Evolutionary conservation across 2,888 invertebrate species (phyloP).

Genomic region (Eudasyphora cyanicolor): DNA sequence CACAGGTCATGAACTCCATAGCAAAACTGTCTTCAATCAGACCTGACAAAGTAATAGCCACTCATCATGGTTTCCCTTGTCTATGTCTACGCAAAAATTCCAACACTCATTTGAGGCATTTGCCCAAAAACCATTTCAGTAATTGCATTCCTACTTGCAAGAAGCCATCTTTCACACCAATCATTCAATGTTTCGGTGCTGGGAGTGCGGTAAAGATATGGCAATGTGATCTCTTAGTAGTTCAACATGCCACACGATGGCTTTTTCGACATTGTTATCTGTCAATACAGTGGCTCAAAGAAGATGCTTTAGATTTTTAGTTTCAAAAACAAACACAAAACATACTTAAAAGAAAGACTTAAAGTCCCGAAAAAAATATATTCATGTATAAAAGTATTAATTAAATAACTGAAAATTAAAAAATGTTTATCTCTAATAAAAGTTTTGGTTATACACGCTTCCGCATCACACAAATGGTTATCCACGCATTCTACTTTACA

Average conservation of each 20-base stretch:
- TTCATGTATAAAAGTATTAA: no score
- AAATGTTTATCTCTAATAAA: no score
- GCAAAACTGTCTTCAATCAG: constrained; percentile 1
- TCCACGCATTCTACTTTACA: no score
- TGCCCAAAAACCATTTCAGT: neutral
- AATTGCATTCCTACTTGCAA: constrained; percentile 6
- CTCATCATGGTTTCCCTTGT: neutral
- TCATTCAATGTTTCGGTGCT: constrained; percentile 9
- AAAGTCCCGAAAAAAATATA: no score
- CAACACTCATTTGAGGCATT: neutral
- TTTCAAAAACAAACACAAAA: no score
- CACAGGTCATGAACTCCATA: neutral
- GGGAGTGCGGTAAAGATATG: neutral
- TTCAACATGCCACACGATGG: neutral
- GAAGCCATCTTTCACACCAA: constrained; percentile 15
- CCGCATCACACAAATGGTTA: no score
- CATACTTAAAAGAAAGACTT: no score
- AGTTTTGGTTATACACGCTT: no score
- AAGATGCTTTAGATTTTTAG: no score
- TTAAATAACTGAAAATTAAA: no score
- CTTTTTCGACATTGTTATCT: neutral
- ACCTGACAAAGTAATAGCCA: constrained; percentile 12
- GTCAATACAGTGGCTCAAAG: neutral
- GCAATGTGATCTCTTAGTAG: neutral
- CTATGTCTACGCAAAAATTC: neutral